Conservation (phyloP, 2,113 vertebrate genomes). For the Elephantulus edwardii region DNA sequence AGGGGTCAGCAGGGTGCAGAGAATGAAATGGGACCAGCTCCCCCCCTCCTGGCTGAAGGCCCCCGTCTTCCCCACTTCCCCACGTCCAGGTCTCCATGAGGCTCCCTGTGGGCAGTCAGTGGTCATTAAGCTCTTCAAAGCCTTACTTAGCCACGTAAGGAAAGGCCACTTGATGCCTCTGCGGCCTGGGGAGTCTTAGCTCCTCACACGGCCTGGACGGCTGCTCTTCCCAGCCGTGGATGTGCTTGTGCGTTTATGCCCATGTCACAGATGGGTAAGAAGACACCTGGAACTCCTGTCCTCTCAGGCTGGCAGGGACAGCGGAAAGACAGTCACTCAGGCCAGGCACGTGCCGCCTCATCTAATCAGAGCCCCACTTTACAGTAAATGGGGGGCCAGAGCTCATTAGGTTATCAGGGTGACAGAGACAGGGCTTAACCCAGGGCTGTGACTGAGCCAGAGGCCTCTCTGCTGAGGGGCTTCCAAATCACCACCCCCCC, state of each 20-base stretch:
- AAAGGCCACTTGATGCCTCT: rapidly evolving
- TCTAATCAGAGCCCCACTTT: neutral
- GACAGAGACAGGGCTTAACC: neutral
- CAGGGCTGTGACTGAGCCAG: neutral
- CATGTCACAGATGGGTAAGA: neutral
- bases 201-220: no score
- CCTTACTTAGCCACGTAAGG: rapidly evolving
- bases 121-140: rapidly evolving
- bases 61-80: neutral
- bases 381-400: neutral
- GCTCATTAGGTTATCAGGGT: neutral
- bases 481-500: no score
- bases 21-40: neutral
- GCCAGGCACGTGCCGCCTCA: neutral
- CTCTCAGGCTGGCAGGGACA: neutral
- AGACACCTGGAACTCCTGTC: neutral
- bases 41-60: neutral
- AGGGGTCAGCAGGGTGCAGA: neutral
- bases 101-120: neutral
- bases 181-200: no score
- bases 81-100: neutral
- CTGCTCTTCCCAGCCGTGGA: neutral
- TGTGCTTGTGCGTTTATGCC: neutral
- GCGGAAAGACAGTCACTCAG: neutral
- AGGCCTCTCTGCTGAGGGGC: neutral